A percentile compares a stretch with the other conserved stretches of the same genome.
Evolutionary conservation across 2,797 vertebrate species (phyloP).

Genomic region (Rhynchonycteris naso): DNA sequence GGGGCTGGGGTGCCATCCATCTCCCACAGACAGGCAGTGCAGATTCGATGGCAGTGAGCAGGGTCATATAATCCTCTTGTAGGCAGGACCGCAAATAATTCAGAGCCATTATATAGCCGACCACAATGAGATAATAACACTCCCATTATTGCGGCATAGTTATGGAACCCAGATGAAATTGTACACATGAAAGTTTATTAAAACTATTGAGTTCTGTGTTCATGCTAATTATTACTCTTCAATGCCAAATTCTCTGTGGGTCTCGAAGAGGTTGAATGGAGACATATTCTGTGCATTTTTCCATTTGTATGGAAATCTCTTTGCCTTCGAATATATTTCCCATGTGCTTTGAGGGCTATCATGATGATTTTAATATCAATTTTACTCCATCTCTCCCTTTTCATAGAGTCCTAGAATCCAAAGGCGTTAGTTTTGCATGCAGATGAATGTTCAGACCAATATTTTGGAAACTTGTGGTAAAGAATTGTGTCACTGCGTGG

Average conservation of each 20-base stretch:
- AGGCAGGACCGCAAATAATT: background rate
- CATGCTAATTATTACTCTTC: background rate
- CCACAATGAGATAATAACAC: background rate
- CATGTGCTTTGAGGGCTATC: background rate
- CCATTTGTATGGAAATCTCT: conserved; percentile 53
- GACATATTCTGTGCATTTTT: conserved; percentile 6
- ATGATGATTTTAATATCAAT: conserved; percentile 3
- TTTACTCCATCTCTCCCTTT: background rate
- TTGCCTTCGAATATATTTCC: conserved; percentile 46
- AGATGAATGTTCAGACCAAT: conserved; percentile 2
- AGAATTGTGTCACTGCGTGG: conserved; percentile 24
- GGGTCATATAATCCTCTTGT: background rate
- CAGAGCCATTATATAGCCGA: background rate
- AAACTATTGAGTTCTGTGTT: conserved; percentile 23
- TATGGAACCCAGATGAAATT: conserved; percentile 24
- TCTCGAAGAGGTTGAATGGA: background rate
- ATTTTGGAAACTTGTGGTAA: conserved; percentile 23
- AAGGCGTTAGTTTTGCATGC: conserved; percentile 29
- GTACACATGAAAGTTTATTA: conserved; percentile 14
- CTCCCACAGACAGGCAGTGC: background rate
- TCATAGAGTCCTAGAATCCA: background rate
- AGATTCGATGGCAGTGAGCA: background rate
- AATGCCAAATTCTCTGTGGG: background rate
- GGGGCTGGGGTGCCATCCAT: background rate
- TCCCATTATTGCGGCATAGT: background rate